Percentiles rank a stretch among this genome's conserved stretches.
These are phyloP conservation scores for Sinocyclocheilus anshuiensis DNA, from an alignment of 2,113 vertebrate genomes.

Conservation along the genomic window DNA sequence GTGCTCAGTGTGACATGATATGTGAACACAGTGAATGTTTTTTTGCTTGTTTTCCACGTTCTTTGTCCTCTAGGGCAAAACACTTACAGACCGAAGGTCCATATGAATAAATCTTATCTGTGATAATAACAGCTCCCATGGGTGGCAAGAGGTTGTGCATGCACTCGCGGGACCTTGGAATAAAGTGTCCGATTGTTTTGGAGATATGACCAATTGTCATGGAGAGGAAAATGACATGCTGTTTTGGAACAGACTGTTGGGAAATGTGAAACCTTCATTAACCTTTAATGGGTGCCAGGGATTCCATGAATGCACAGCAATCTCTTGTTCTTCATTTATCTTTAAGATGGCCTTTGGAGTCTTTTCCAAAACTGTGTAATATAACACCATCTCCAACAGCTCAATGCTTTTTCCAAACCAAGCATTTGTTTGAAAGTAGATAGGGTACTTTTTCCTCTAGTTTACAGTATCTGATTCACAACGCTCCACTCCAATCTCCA, in stretches of 20 bases:
- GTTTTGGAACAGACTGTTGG: conserved; percentile 58
- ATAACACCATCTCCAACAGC: conserved; percentile 43
- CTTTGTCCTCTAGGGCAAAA: conserved; percentile 21
- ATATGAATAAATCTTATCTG: conserved; percentile 30
- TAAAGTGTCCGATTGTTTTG: conserved; percentile 29
- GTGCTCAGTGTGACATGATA: conserved; percentile 37
- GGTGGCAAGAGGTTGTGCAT: conserved; percentile 20
- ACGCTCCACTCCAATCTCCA: not conserved
- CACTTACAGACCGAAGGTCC: conserved; percentile 7
- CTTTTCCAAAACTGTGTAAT: conserved; percentile 59
- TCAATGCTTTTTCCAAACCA: conserved; percentile 47
- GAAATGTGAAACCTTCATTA: conserved; percentile 63
- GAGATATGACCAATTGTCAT: conserved; percentile 43
- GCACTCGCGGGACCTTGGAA: conserved; percentile 12
- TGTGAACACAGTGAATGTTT: conserved; percentile 21
- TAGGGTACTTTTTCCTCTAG: not conserved
- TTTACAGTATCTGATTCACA: conserved; percentile 1
- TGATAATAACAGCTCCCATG: conserved; percentile 15
- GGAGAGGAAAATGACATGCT: conserved; percentile 47
- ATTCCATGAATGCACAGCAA: conserved; percentile 52
- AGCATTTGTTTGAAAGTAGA: conserved; percentile 25
- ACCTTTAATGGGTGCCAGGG: conserved; percentile 60
- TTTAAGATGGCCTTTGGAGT: conserved; percentile 58
- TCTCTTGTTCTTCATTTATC: conserved; percentile 58
- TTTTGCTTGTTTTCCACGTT: conserved; percentile 31